A percentile compares a stretch with the other conserved stretches of the same genome.
phyloP scores from a whole-genome alignment of 2,113 vertebrate genomes.

The Panthera tigris region DNA sequence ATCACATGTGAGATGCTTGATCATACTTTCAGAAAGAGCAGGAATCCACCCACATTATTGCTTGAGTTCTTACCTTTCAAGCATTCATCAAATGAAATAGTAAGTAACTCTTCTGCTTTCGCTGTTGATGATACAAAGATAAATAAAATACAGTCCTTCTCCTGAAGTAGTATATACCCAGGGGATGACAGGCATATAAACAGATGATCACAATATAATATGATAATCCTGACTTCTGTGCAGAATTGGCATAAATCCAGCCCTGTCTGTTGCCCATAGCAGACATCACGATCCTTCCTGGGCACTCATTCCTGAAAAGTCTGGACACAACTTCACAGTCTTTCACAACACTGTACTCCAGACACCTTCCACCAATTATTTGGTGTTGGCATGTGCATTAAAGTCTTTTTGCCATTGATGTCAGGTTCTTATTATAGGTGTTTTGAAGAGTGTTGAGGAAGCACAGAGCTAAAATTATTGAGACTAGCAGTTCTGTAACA shows the following conservation, averaged over 20 bases:
- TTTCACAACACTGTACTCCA: background rate
- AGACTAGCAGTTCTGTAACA: background rate
- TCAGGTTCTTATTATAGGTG: background rate
- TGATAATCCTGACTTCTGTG: background rate
- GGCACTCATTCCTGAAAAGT: background rate
- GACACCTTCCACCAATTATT: background rate
- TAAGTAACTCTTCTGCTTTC: background rate
- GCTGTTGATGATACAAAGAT: background rate
- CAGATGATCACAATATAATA: background rate
- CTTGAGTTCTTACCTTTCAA: background rate
- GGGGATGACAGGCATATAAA: background rate
- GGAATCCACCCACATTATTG: too few relatives aligned
- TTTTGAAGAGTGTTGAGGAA: background rate
- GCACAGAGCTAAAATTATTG: background rate
- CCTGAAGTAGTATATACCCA: background rate
- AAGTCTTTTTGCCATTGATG: background rate
- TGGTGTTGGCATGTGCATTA: background rate
- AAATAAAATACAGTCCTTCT: background rate
- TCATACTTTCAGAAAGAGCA: background rate
- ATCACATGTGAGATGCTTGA: background rate
- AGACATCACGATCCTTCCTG: background rate
- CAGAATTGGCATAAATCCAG: background rate
- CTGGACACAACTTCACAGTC: background rate
- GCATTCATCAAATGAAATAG: background rate
- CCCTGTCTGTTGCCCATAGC: background rate